Base-by-base conservation (phyloP, 1,140 invertebrate genomes). In the Cotesia vestalis region DNA sequence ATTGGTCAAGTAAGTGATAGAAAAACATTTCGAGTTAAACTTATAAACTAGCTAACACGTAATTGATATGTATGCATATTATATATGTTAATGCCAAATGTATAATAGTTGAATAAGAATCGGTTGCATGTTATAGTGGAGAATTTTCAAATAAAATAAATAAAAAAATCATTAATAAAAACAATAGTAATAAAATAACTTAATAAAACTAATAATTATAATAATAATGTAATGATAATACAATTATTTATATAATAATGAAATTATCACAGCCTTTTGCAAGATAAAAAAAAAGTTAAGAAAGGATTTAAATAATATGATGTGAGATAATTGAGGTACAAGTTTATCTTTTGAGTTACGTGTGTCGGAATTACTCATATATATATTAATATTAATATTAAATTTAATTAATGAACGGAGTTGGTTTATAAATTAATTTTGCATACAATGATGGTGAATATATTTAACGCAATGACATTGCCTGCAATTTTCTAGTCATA, bases 51-150 rank as follows among this genome's bases (percentile, higher is more conserved):
- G 40, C 40, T 46, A 46, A 46, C 71, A 59, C 71, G 63, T 73
- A 72, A 75, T 75, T 77, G 75, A 77, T 85, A 85, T 86, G 86
- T 84, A 85, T 81, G 83, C 78, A 81, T 81, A 85, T 78, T 83
- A 78, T 83, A 81, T 87, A 85, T 84, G 81, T 85, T 83, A 86
- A 87, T 85, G 85, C 85, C 84, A 86, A 87, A 87, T 86, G 85
- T 86, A 87, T 86, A 85, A 85, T 85, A 85, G 84, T 83, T 84
- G 78, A 76, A 67, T 66, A 71, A 74, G 69, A 57, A 72, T 72
- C 55, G 63, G 53, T 72, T 72, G 70, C 70, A 72, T 72, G 61
- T 62, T 72, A 66, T 66, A 72, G 52, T n/a, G n/a, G 51, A 66
- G 52, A 62, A 46, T 55, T 67, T 57, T 4, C 14, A 35, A 34